A percentile compares a stretch with the other conserved stretches of the same genome.
Conservation (phyloP, 2,797 vertebrate genomes). For the Oceanodroma leucorhoa region DNA sequence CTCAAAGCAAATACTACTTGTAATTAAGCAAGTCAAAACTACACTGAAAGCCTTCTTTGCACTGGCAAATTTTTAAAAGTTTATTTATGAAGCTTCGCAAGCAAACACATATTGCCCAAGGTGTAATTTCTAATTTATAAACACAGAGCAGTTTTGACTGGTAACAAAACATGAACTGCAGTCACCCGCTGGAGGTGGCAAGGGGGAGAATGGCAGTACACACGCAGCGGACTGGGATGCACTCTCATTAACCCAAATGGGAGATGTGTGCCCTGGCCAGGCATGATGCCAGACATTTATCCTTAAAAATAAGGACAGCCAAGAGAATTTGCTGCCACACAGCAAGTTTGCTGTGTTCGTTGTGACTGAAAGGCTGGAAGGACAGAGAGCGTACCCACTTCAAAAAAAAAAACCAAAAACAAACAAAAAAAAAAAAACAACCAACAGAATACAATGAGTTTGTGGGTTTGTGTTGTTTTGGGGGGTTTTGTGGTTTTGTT, state of each 20-base stretch:
- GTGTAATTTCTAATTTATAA: background rate
- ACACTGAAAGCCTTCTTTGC: background rate
- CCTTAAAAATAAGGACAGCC: background rate
- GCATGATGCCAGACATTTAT: background rate
- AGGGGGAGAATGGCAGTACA: background rate
- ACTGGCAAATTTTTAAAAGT: background rate
- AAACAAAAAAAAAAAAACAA: no score
- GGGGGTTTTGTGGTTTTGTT: no score
- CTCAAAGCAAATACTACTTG: background rate
- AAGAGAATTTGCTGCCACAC: background rate
- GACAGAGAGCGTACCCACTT: background rate
- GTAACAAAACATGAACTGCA: slow-evolving; percentile 5
- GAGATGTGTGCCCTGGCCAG: background rate
- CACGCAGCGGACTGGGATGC: background rate
- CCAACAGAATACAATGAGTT: background rate
- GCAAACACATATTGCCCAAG: background rate
- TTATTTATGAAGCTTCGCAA: background rate
- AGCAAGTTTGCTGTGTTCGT: background rate
- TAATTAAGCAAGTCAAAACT: background rate
- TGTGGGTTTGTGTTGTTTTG: background rate
- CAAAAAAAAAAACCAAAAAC: background rate
- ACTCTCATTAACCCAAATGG: slow-evolving; percentile 14
- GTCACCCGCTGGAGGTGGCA: background rate
- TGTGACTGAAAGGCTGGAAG: background rate
- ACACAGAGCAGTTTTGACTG: background rate